phyloP scores from a whole-genome alignment of 2,797 vertebrate genomes.

The Eutrigla gurnardus region DNA sequence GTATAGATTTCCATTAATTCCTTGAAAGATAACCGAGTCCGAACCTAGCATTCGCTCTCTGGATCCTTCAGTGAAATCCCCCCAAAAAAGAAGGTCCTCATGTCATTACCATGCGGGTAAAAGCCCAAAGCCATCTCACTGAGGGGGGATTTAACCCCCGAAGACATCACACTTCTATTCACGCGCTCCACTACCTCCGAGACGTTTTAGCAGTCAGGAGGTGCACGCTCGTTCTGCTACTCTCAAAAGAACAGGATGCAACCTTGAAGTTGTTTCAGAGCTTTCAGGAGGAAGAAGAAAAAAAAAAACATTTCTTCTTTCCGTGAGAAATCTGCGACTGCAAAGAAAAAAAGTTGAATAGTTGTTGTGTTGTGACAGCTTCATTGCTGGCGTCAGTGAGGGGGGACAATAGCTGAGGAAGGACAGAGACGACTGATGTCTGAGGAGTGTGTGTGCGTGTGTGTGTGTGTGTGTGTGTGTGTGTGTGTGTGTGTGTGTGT shows the following conservation, averaged over 20 bases:
- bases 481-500: not conserved
- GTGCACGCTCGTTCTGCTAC: conserved; percentile 42
- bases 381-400: conserved; percentile 61
- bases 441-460: conserved; percentile 39
- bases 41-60: not conserved
- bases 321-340: conserved; percentile 29
- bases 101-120: conserved; percentile 37
- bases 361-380: conserved; percentile 44
- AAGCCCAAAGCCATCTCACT: conserved; percentile 46
- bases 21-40: conserved; percentile 26
- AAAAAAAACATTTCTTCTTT: conserved; percentile 16
- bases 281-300: conserved; percentile 36
- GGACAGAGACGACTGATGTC: conserved; percentile 58
- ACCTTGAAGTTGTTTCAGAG: conserved; percentile 67
- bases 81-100: conserved; percentile 20
- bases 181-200: conserved; percentile 31
- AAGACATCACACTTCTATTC: conserved; percentile 48
- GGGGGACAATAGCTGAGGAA: conserved; percentile 53
- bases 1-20: conserved; percentile 53
- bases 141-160: conserved; percentile 49
- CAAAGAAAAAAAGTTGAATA: conserved; percentile 54
- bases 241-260: conserved; percentile 61
- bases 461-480: not conserved
- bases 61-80: conserved; percentile 26
- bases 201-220: conserved; percentile 40